Conservation (phyloP, 1,140 invertebrate genomes). For the Drosophila dunni region DNA sequence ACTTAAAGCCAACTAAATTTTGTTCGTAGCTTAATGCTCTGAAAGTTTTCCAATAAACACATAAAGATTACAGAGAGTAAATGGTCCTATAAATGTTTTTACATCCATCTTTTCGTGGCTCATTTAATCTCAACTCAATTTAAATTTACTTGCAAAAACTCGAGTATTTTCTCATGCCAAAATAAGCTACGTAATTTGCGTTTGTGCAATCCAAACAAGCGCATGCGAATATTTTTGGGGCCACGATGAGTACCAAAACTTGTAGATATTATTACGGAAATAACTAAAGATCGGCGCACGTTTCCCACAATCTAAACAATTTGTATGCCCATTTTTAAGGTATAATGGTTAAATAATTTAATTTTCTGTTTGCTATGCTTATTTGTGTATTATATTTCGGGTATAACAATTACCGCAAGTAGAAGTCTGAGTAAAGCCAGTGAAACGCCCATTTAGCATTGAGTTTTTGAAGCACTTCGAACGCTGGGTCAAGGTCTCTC, state of each 20-base stretch:
- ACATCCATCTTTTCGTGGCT: not conserved
- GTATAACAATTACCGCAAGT: conserved; percentile 29
- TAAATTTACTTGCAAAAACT: conserved; percentile 12
- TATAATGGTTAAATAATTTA: conserved; percentile 18
- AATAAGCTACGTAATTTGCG: conserved; percentile 20
- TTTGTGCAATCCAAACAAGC: conserved; percentile 46
- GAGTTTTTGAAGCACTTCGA: conserved; percentile 13
- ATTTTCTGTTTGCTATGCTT: conserved; percentile 9
- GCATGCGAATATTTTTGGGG: conserved; percentile 50
- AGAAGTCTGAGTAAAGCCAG: conserved; percentile 7
- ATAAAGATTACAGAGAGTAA: not conserved
- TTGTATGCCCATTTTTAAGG: conserved; percentile 27
- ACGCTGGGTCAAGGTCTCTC: conserved; percentile 59
- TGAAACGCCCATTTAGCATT: conserved; percentile 38
- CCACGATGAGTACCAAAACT: conserved; percentile 19
- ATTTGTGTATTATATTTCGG: conserved; percentile 7
- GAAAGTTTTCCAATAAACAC: not conserved
- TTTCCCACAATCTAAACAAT: conserved; percentile 23
- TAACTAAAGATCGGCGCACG: conserved; percentile 30
- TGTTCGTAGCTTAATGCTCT: too few species aligned
- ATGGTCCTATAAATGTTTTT: not conserved
- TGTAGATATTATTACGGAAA: conserved; percentile 47
- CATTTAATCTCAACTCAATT: conserved; percentile 2
- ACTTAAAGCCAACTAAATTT: too few species aligned
- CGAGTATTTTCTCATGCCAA: conserved; percentile 15